A percentile compares a stretch with the other conserved stretches of the same genome.
These are phyloP conservation scores for Entomyzon cyanotis DNA, from an alignment of 2,113 vertebrate species.

Conservation along the genomic window DNA sequence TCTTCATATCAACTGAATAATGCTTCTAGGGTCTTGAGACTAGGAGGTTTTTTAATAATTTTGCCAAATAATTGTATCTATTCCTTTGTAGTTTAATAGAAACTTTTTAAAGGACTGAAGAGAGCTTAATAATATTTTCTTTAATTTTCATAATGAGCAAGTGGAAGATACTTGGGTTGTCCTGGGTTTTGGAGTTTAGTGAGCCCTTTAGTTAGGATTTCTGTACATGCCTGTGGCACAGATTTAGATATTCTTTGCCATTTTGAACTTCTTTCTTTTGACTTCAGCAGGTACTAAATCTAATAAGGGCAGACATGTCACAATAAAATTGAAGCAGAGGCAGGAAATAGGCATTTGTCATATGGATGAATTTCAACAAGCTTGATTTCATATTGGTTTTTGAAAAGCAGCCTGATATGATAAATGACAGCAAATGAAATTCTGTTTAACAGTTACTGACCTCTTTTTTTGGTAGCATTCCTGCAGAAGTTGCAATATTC, in stretches of 20 bases:
- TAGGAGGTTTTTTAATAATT: not conserved
- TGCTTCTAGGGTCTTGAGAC: not conserved
- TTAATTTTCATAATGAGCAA: not conserved
- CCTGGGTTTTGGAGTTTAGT: not conserved
- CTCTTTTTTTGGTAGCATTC: not conserved
- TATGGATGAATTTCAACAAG: constrained; percentile 4
- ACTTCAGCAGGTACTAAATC: constrained; percentile 8
- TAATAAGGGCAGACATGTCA: not conserved
- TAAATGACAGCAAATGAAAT: constrained; percentile 34
- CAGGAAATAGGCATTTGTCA: constrained; percentile 26
- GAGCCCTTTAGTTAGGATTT: not conserved
- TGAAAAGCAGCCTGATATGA: not conserved
- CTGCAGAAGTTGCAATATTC: not conserved
- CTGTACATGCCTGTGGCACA: not conserved
- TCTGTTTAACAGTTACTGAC: not conserved
- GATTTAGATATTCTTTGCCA: not conserved
- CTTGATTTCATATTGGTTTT: constrained; percentile 15
- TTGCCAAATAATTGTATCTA: not conserved
- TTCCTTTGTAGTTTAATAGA: not conserved
- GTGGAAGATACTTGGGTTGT: not conserved
- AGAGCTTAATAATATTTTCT: not conserved
- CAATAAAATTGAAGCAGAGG: constrained; percentile 1
- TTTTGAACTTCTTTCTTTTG: constrained; percentile 23
- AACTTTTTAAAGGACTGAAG: not conserved
- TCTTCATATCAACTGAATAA: not conserved